Evolutionary conservation across 2,113 vertebrate species (phyloP).

Genomic region (Holacanthus passer): DNA sequence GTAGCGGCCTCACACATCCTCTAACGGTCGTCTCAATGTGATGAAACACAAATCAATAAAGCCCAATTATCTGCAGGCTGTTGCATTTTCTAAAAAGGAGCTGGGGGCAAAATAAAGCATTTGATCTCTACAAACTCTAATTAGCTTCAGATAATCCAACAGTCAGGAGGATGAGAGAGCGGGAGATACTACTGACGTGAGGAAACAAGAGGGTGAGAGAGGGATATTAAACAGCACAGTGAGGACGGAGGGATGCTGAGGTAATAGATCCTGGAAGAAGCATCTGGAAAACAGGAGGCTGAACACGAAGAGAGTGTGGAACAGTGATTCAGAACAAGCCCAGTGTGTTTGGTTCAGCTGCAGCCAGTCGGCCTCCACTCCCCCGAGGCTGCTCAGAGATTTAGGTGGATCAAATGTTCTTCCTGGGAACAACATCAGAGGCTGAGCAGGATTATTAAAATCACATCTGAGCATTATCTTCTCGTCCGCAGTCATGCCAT

Average conservation of each 20-base stretch:
- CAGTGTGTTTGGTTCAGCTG: neutral
- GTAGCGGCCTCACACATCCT: neutral
- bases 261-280: neutral
- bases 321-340: neutral
- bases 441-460: constrained; percentile 35
- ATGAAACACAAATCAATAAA: neutral
- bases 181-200: neutral
- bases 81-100: neutral
- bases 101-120: too few relatives aligned
- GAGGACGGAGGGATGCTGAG: neutral
- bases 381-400: constrained; percentile 2
- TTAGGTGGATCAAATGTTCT: constrained; percentile 17
- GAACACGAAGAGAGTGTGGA: constrained; percentile 6
- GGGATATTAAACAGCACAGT: neutral
- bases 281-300: constrained; percentile 28
- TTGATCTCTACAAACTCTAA: neutral
- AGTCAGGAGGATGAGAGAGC: neutral
- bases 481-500: neutral
- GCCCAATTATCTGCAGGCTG: neutral
- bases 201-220: neutral
- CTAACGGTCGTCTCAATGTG: neutral
- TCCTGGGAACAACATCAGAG: constrained; percentile 44
- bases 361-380: neutral
- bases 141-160: neutral
- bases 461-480: constrained; percentile 21